Base-by-base conservation (phyloP, 2,797 vertebrate genomes). In the Naso thynnoides region DNA sequence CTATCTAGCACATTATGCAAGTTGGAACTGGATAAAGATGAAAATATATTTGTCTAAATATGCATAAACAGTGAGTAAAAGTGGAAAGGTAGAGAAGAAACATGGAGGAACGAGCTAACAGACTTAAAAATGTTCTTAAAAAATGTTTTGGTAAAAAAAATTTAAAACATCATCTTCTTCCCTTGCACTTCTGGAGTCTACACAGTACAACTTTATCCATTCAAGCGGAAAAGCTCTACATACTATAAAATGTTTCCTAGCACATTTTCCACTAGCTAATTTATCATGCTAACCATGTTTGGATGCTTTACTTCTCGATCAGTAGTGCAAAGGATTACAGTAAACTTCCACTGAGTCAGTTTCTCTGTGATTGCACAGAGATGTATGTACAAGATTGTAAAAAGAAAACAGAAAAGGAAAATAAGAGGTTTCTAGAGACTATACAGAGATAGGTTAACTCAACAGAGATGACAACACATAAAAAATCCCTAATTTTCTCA, bases 281-380 rank as follows among this genome's bases (percentile, higher is more conserved):
- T 81, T 52, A 78, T 87, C 73, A 81, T 53, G 55, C 65, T 60
- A 75, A 74, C 68, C 68, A 70, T 69, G 70, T 77, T 42, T 63
- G 38, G 41, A 85, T 73, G 62, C 71, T 81, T 85, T 79, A 77
- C 16, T 78, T 78, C 54, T 73, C 50, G 80, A 76, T 63, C 49
- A 67, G 67, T 48, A 54, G 16, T 18, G 63, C 29, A 31, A 61
- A 62, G 53, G 68, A 55, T 80, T 45, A 54, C 31, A 57, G 79
- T 65, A 70, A 74, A 61, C 52, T 45, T 52, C 26, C 11, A 63
- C 14, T 15, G 8, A 44, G 8, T 29, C 31, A 54, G 14, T 27
- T 27, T 38, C 21, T 52, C 21, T 50, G 11, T 36, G 55, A 66
- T 6, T 39, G 24, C 29, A 24, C 11, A 19, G 61, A 31, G 8